Evolutionary conservation across 1,140 invertebrate species (phyloP), one percentile per base, ranked within the genome.

Genomic region (Maniola jurtina): DNA sequence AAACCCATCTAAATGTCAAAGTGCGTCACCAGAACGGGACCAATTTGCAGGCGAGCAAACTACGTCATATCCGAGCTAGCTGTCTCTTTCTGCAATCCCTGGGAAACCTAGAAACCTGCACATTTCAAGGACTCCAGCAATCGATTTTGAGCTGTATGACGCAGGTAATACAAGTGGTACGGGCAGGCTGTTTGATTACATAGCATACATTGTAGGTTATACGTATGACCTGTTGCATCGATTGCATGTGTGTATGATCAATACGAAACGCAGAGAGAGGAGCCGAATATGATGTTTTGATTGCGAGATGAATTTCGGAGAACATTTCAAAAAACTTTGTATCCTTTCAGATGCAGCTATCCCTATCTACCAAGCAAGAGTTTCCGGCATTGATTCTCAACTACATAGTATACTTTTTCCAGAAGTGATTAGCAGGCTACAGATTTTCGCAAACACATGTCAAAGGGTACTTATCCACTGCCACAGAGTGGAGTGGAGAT

Each of bases 101-200:
- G 83, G 83, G 73, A 83, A 83, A 83, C 80, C 84, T 81, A 83
- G 80, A 80, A 84, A 80, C 75, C 76, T 75, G 71, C 71, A 79
- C 65, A 71, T 66, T 75, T 70, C 66, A 75, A 66, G 64, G 54
- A 47, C 38, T 58, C 64, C 14, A 50, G 50, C 65, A 68, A 66
- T 66, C 68, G 64, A 84, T 74, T 61, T 72, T 36, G 56, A 77
- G 75, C 70, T 79, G 62, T 81, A 77, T 63, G 60, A 14, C 56
- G 11, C 14, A 38, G 47, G 40, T 16, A 60, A 76, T 79, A 81
- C n/a, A 61, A 64, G 64, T 52, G 55, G 10, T 15, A 15, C n/a
- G 14, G 54, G 6, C 54, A 38, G 13, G 35, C 16, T 34, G 2
- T 55, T 55, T 34, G 11, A 34, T 34, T 55, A 15, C 47, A 11